Evolutionary conservation across 2,113 vertebrate species (phyloP), one percentile per base, ranked within the genome.

Genomic region (Ptyas mucosa): DNA sequence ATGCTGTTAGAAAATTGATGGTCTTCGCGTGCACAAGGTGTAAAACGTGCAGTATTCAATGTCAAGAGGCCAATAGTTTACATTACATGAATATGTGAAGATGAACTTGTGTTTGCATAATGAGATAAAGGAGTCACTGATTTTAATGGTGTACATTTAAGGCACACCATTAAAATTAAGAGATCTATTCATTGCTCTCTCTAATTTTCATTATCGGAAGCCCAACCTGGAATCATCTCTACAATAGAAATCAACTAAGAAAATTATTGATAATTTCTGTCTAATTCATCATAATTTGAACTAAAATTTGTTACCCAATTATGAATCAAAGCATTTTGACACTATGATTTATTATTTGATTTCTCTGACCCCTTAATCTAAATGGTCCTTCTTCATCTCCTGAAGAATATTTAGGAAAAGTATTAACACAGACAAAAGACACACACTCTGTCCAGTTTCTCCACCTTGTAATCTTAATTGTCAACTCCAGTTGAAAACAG

Each of bases 1-100:
- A 87, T 92, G 95, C 93, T 94, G 93, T 91, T 93, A 91, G 89
- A 93, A 94, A 95, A 69, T 12, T 88, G 95, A 94, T 49, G 93
- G 88, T 57, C 93, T 94, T 91, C 90, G 92, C 91, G 89, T 90
- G 95, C 92, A 89, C 0, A 69, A 93, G 94, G 89, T 92, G 91
- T 93, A 0, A 5, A 90, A 93, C 2, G 10, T 91, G 93, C 92
- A 10, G 2, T 93, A 90, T 94, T 96, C 95, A 95, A 95, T 0
- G 69, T 92, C 91, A 57, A 90, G 93, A 75, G 95, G 89, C 52
- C 87, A 87, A 15, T 12, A 94, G 69, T 64, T 53, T 75, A 90
- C 3, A 0, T 8, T 94, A 94, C 91, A 93, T 93, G 92, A 64
- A 64, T 34, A 90, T 87, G 55, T 93, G 86, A 89, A 93, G 89